A percentile compares a stretch with the other conserved stretches of the same genome.
Conservation (phyloP, 2,888 invertebrate species). For the Melinopterus prodromus region DNA sequence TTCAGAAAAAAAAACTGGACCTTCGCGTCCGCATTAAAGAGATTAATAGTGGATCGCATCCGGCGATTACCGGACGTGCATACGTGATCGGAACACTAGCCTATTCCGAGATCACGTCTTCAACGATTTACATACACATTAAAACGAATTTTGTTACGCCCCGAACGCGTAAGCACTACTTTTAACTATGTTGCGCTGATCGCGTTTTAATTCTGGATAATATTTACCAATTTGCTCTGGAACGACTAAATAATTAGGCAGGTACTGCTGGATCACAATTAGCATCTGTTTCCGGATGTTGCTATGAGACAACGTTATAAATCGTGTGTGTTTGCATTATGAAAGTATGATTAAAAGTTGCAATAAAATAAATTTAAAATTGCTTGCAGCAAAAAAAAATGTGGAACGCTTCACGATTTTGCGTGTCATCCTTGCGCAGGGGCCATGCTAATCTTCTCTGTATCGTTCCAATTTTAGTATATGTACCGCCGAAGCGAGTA, state of each 20-base stretch:
- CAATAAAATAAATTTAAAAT: no score
- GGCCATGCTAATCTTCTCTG: conserved; percentile 94
- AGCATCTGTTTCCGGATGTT: no score
- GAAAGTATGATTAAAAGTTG: no score
- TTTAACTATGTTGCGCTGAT: not conserved
- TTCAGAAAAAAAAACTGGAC: not conserved
- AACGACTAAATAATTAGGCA: not conserved
- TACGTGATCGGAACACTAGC: not conserved
- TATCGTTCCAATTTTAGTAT: conserved; percentile 92
- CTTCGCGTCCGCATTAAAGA: not conserved
- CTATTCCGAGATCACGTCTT: not conserved
- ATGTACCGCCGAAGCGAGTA: conserved; percentile 82
- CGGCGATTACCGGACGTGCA: not conserved
- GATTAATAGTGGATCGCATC: not conserved
- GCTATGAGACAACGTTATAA: no score
- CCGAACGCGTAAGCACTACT: not conserved
- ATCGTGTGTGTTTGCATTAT: no score
- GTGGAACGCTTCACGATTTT: conserved; percentile 91
- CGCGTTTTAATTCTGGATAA: not conserved
- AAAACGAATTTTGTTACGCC: not conserved
- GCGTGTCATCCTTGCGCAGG: conserved; percentile 93
- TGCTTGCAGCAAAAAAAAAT: conserved; percentile 62
- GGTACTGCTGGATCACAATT: no score
- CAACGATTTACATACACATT: not conserved
- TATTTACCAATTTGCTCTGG: not conserved